Percentiles rank a stretch among this genome's conserved stretches.
These are phyloP conservation scores for Semicossyphus pulcher DNA, from an alignment of 2,113 vertebrate genomes.

Conservation along the genomic window DNA sequence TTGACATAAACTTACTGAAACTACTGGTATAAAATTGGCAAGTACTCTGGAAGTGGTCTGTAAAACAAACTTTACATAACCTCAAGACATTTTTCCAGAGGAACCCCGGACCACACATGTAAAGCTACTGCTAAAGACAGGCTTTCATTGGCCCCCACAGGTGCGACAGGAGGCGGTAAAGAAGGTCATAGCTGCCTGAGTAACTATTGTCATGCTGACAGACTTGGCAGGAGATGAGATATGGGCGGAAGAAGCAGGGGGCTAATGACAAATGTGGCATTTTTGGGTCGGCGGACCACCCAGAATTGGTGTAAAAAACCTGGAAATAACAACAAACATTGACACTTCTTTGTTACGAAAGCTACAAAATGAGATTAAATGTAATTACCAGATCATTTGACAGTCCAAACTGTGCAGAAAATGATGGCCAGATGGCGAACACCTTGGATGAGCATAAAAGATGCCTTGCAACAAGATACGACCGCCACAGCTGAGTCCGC, in stretches of 20 bases:
- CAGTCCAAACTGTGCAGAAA: conserved; percentile 4
- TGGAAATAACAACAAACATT: conserved; percentile 19
- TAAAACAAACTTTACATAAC: conserved; percentile 8
- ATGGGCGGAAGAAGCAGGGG: conserved; percentile 25
- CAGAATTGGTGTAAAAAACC: conserved; percentile 41
- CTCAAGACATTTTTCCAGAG: not conserved
- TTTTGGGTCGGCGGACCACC: conserved; percentile 66
- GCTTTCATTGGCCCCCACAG: conserved; percentile 56
- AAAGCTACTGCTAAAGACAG: conserved; percentile 20
- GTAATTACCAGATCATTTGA: not conserved
- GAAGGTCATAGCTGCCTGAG: conserved; percentile 52
- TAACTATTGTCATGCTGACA: conserved; percentile 63
- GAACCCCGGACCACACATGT: conserved; percentile 41
- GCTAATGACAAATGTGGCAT: conserved; percentile 32
- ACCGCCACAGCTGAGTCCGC: conserved; percentile 35
- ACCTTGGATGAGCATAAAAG: conserved; percentile 17
- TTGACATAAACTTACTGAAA: not conserved
- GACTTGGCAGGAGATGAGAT: conserved; percentile 51
- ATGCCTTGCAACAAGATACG: conserved; percentile 30
- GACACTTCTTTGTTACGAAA: conserved; percentile 18
- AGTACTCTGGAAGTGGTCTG: not conserved
- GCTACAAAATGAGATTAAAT: conserved; percentile 12
- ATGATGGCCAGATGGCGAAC: conserved; percentile 7
- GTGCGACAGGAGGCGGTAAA: conserved; percentile 62
- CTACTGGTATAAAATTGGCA: not conserved